Base-by-base conservation (phyloP, 2,113 vertebrate genomes). In the Sphyrna mokarran region DNA sequence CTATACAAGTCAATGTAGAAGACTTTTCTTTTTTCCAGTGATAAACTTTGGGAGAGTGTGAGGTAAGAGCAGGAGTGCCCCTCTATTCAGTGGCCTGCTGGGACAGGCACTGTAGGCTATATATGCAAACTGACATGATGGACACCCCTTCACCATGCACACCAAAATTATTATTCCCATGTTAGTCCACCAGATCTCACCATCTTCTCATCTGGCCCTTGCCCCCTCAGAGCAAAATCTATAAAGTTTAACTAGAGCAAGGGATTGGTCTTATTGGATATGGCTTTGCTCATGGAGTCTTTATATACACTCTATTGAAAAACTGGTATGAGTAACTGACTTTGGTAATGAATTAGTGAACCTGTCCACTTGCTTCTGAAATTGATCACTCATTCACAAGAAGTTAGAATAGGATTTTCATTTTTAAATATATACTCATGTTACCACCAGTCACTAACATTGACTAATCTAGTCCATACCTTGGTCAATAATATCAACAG, bases 81-180 rank as follows among this genome's bases (percentile, higher is more conserved):
- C 94, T 23, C 23, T 95, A 48, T 72, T 72, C 96, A 93, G 96
- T 96, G 69, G 96, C 97, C 2, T 16, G 97, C 2, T 97, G 97
- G 0, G 97, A 98, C 4, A 95, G 37, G 2, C 96, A 96, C 95
- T 97, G 97, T 3, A 63, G 96, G 90, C 95, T 97, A 95, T 96
- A 97, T 96, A 66, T 54, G n/a, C 97, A 97, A 0, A 95, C 96
- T 0, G 97, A 97, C 26, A 95, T 96, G 93, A 72, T 96, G 0
- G 97, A 97, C 13, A 90, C 96, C 95, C 95, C 96, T 70, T 96
- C 97, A 6, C 95, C 97, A 85, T 96, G 96, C 69, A 96, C 96
- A 6, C 96, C 96, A 40, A 97, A 97, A 29, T 96, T 96, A 20
- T 95, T 96, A 20, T 95, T 96, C 8, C 3, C 97, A 86, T 96